phyloP scores from a whole-genome alignment of 2,113 vertebrate genomes.

The Sturnira hondurensis region DNA sequence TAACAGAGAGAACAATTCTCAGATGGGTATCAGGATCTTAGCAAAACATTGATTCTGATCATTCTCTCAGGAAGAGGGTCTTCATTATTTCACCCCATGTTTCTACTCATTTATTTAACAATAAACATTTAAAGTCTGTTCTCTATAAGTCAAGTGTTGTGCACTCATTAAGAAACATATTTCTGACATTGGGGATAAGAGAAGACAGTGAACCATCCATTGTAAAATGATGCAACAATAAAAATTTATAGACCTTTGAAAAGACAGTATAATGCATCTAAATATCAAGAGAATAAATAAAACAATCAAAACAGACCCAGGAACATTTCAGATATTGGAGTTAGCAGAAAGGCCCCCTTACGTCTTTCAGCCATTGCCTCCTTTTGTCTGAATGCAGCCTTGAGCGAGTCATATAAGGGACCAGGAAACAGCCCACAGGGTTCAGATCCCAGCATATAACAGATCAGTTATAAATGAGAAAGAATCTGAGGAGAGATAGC shows the following conservation, averaged over 20 bases:
- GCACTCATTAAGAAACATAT: background rate
- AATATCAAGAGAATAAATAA: background rate
- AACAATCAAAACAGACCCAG: background rate
- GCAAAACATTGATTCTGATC: background rate
- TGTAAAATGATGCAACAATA: background rate
- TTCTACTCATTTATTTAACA: background rate
- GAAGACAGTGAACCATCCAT: background rate
- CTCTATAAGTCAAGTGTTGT: background rate
- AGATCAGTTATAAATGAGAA: background rate
- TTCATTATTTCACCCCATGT: background rate
- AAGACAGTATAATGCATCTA: background rate
- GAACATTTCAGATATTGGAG: background rate
- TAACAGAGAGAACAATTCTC: background rate
- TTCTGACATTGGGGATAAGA: background rate
- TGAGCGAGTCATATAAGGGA: background rate
- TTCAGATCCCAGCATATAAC: background rate
- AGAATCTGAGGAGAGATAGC: background rate
- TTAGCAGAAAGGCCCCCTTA: background rate
- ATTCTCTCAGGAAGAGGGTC: background rate
- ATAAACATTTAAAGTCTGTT: background rate
- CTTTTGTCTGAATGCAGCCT: background rate
- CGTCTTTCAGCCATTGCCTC: background rate
- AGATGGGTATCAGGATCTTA: background rate
- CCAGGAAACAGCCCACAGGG: background rate
- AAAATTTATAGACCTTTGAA: background rate